A percentile compares a stretch with the other conserved stretches of the same genome.
Evolutionary conservation across 2,797 vertebrate species (phyloP).

Genomic region (Sardinella longiceps): DNA sequence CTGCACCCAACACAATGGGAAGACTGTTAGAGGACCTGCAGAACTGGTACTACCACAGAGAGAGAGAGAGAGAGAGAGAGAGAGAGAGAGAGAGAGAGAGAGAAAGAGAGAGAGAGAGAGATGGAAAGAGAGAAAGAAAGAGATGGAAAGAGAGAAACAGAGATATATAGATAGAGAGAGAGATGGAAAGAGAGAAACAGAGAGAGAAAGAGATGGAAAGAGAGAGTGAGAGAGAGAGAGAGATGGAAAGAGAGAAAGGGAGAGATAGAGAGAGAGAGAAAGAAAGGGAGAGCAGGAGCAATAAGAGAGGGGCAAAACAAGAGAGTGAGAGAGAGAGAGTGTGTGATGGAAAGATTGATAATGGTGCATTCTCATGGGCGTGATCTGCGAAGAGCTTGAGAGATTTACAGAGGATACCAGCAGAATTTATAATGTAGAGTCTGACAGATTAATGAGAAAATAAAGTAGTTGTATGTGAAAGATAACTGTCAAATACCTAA

Average conservation of each 20-base stretch:
- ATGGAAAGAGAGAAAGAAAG: background rate
- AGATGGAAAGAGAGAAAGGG: background rate
- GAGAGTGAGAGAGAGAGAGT: background rate
- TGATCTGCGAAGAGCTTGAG: background rate
- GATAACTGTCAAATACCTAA: background rate
- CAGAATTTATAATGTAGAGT: background rate
- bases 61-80: background rate
- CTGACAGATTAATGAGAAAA: background rate
- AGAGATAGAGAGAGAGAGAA: background rate
- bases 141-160: no score
- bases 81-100: background rate
- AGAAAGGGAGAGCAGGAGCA: background rate
- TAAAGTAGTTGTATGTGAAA: background rate
- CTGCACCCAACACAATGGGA: conserved; percentile 31
- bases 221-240: background rate
- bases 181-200: background rate
- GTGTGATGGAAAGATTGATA: background rate
- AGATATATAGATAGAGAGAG: no score
- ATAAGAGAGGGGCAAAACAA: background rate
- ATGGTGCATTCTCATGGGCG: background rate
- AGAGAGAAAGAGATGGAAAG: background rate
- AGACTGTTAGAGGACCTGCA: conserved; percentile 35
- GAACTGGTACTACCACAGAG: conserved; percentile 37
- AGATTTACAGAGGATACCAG: background rate
- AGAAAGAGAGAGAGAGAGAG: background rate